Evolutionary conservation across 1,140 invertebrate genomes (phyloP).

Genomic region (Bombus impatiens): DNA sequence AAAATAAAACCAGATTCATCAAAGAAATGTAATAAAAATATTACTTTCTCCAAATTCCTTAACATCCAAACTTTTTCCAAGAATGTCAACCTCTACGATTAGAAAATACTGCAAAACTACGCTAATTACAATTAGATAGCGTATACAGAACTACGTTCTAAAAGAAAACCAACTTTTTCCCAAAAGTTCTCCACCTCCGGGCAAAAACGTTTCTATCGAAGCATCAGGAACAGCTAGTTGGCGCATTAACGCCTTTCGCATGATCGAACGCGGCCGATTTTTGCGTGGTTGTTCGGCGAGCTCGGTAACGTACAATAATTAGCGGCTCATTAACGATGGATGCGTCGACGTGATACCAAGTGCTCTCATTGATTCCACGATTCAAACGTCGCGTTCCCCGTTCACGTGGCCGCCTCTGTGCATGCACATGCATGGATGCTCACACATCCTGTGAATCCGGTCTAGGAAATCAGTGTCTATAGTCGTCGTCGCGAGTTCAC

Average conservation of each 20-base stretch:
- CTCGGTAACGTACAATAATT: slow-evolving; percentile 43
- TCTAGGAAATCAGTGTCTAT: background rate
- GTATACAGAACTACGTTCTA: background rate
- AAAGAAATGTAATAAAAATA: background rate
- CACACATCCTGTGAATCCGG: slow-evolving; percentile 20
- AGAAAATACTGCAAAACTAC: too few species aligned
- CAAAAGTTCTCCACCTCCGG: too few species aligned
- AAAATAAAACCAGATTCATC: too few species aligned
- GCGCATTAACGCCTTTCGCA: slow-evolving; percentile 12
- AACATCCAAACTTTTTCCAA: background rate
- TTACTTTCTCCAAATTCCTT: background rate
- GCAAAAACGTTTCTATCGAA: background rate
- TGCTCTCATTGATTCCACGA: slow-evolving; percentile 44
- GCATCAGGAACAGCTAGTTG: background rate
- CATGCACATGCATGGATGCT: background rate
- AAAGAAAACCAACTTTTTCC: too few species aligned
- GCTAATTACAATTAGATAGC: background rate
- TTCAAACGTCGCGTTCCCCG: slow-evolving; percentile 17
- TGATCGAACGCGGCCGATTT: slow-evolving; percentile 16
- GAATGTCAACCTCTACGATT: too few species aligned
- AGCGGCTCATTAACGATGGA: slow-evolving; percentile 59
- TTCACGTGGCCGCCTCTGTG: background rate
- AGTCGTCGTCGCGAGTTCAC: background rate
- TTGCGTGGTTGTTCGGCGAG: slow-evolving; percentile 16
- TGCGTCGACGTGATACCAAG: slow-evolving; percentile 40